Conservation (phyloP, 2,888 invertebrate species). For the Platynereis dumerilii region DNA sequence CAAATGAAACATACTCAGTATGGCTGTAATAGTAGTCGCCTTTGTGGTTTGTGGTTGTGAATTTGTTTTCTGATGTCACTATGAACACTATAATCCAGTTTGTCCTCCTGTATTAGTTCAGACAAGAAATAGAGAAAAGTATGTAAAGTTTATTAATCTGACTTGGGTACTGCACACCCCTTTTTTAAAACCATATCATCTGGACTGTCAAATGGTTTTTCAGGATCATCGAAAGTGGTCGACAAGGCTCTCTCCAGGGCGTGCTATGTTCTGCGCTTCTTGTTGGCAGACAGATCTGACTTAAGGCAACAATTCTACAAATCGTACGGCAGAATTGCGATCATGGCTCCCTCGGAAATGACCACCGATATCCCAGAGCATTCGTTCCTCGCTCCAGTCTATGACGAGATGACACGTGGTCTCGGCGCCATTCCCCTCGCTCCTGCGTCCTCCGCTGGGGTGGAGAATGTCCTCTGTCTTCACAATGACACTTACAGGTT, state of each 20-base stretch:
- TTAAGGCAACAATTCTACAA: slow-evolving; percentile 44
- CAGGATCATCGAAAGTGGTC: slow-evolving; percentile 41
- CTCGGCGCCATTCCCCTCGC: slow-evolving; percentile 42
- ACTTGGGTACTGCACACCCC: too few relatives aligned
- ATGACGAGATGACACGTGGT: slow-evolving; percentile 41
- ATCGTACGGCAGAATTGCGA: slow-evolving; percentile 45
- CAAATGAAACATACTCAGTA: not conserved
- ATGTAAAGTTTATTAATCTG: too few relatives aligned
- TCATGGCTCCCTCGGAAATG: slow-evolving; percentile 40
- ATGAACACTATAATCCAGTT: too few relatives aligned
- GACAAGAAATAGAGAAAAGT: too few relatives aligned
- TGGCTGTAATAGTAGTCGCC: too few relatives aligned
- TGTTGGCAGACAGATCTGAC: slow-evolving; percentile 46
- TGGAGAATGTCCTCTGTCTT: slow-evolving; percentile 47
- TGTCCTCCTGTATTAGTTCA: too few relatives aligned
- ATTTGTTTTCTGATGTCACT: too few relatives aligned
- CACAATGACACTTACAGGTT: slow-evolving; percentile 24
- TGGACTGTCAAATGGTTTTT: not conserved
- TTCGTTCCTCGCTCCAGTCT: slow-evolving; percentile 34
- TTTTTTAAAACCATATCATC: too few relatives aligned
- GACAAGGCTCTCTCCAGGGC: slow-evolving; percentile 47
- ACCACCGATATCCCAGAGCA: slow-evolving; percentile 47
- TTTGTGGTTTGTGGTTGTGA: too few relatives aligned
- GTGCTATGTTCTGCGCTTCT: slow-evolving; percentile 49
- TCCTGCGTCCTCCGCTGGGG: slow-evolving; percentile 44